Conservation (phyloP, 2,888 invertebrate genomes). For the Amiota mariae region DNA sequence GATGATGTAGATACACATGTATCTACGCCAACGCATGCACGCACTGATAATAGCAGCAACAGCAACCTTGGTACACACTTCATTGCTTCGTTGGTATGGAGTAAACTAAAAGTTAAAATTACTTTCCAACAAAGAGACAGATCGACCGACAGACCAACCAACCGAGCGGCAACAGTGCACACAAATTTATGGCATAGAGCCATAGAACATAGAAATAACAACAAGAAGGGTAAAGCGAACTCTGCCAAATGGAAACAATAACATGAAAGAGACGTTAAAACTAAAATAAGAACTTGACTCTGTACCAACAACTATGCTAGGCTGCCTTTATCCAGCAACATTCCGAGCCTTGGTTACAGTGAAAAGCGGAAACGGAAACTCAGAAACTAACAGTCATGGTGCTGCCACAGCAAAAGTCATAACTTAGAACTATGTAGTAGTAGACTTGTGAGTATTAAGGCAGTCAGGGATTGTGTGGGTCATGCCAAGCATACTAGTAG, state of each 20-base stretch:
- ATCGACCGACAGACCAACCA: slow-evolving; percentile 19
- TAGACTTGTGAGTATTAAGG: too few relatives aligned
- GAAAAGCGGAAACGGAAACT: slow-evolving; percentile 25
- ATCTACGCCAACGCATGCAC: background rate
- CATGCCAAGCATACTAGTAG: slow-evolving; percentile 3
- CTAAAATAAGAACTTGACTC: too few relatives aligned
- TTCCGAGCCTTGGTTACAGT: background rate
- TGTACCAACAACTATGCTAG: too few relatives aligned
- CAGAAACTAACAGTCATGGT: slow-evolving; percentile 13
- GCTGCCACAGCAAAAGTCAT: slow-evolving; percentile 15
- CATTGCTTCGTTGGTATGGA: slow-evolving; percentile 2
- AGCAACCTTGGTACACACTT: background rate
- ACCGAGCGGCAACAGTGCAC: background rate
- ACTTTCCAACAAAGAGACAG: slow-evolving; percentile 19
- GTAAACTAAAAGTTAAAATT: slow-evolving; percentile 3
- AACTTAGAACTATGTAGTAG: slow-evolving; percentile 17
- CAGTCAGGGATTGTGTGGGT: too few relatives aligned
- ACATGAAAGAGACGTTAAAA: background rate
- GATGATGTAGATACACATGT: too few relatives aligned
- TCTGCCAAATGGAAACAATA: background rate
- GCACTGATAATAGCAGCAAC: background rate
- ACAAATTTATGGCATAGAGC: slow-evolving; percentile 21
- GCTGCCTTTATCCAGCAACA: too few relatives aligned
- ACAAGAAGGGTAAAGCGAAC: background rate
- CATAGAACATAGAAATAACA: slow-evolving; percentile 3